Conservation (phyloP, 2,797 vertebrate species). For the Sebastes aleutianus region DNA sequence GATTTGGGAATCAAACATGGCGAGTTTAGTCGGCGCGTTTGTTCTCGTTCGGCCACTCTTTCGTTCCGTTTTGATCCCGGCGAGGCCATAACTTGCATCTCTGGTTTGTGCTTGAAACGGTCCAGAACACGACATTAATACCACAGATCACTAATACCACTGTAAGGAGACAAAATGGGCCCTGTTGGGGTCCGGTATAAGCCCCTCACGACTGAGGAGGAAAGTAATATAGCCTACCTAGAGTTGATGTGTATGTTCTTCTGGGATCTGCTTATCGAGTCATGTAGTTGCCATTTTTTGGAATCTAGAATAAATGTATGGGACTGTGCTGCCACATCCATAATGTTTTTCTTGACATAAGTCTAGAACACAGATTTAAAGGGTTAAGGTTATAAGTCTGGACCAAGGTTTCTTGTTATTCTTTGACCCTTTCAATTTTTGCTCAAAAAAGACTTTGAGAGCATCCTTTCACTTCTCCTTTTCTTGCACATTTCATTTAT, state of each 20-base stretch:
- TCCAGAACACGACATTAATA: constrained; percentile 50
- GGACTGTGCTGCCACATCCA: neutral
- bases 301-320: constrained; percentile 1
- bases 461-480: neutral
- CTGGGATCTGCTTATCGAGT: constrained; percentile 10
- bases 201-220: neutral
- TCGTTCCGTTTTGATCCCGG: constrained; percentile 23
- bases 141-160: constrained; percentile 55
- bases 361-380: neutral
- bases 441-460: neutral
- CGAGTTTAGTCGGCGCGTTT: neutral
- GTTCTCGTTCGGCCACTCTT: neutral
- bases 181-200: constrained; percentile 34
- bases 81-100: constrained; percentile 22
- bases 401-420: neutral
- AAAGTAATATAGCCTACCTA: constrained; percentile 6
- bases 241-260: neutral
- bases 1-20: constrained; percentile 35
- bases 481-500: neutral
- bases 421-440: neutral
- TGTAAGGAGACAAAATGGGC: constrained; percentile 42
- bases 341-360: neutral
- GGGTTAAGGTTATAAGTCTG: neutral
- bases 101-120: constrained; percentile 42
- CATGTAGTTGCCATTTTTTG: constrained; percentile 31